Evolutionary conservation across 2,113 vertebrate species (phyloP).

Genomic region (Aphelocoma coerulescens): DNA sequence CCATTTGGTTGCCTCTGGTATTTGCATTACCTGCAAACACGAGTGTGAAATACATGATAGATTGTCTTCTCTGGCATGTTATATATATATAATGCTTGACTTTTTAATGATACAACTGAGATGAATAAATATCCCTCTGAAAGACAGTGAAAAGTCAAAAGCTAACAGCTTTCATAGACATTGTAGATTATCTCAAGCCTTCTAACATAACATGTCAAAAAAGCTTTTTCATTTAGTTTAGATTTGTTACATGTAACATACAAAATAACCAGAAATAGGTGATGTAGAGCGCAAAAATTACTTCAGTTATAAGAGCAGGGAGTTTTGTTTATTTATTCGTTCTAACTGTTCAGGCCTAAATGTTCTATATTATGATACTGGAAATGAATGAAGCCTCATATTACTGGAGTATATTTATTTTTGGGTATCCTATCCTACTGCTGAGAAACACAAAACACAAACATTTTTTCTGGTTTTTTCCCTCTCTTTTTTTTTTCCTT

Average conservation of each 20-base stretch:
- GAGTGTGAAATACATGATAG: background rate
- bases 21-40: background rate
- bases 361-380: background rate
- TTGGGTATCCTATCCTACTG: background rate
- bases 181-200: background rate
- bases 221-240: background rate
- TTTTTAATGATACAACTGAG: background rate
- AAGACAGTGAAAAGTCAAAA: background rate
- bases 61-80: background rate
- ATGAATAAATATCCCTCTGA: background rate
- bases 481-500: rapidly evolving
- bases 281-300: background rate
- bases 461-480: background rate
- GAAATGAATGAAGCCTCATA: background rate
- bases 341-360: background rate
- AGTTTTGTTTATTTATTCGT: background rate
- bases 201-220: background rate
- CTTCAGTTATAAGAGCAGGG: background rate
- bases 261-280: background rate
- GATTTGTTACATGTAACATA: background rate
- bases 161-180: background rate
- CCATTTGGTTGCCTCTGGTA: background rate
- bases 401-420: background rate
- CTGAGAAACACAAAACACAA: background rate
- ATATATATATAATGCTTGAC: background rate